Conservation (phyloP, 2,888 invertebrate genomes). For the Pteria penguin region DNA sequence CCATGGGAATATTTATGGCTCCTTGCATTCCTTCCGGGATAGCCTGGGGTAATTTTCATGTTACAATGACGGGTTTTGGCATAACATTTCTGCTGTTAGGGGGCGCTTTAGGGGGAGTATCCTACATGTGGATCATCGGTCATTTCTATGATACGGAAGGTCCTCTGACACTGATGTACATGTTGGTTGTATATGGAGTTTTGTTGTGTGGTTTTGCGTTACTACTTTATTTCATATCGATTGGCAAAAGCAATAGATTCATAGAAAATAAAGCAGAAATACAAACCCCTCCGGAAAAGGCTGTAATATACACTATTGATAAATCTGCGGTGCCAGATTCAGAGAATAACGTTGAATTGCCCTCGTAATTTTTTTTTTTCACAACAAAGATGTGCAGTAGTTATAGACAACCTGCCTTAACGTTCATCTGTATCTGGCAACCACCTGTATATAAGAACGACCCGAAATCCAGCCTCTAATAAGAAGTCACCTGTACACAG, state of each 20-base stretch:
- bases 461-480: no score
- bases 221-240: slow-evolving; percentile 45
- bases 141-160: slow-evolving; percentile 61
- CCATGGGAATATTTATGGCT: slow-evolving; percentile 59
- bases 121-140: slow-evolving; percentile 60
- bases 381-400: no score
- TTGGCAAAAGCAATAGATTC: slow-evolving; percentile 51
- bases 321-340: no score
- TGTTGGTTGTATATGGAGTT: slow-evolving; percentile 54
- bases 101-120: slow-evolving; percentile 58
- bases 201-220: slow-evolving; percentile 43
- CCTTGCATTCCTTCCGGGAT: slow-evolving; percentile 64
- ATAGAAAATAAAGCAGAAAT: slow-evolving; percentile 23
- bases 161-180: slow-evolving; percentile 54
- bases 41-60: slow-evolving; percentile 63
- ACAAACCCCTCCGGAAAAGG: no score
- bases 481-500: no score
- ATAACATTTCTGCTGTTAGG: slow-evolving; percentile 60
- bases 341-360: no score
- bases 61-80: slow-evolving; percentile 62
- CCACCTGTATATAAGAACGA: no score
- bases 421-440: no score
- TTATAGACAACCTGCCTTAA: no score
- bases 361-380: no score
- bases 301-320: no score